Evolutionary conservation across 2,113 vertebrate species (phyloP), one percentile per base, ranked within the genome.

Genomic region (Python bivittatus): DNA sequence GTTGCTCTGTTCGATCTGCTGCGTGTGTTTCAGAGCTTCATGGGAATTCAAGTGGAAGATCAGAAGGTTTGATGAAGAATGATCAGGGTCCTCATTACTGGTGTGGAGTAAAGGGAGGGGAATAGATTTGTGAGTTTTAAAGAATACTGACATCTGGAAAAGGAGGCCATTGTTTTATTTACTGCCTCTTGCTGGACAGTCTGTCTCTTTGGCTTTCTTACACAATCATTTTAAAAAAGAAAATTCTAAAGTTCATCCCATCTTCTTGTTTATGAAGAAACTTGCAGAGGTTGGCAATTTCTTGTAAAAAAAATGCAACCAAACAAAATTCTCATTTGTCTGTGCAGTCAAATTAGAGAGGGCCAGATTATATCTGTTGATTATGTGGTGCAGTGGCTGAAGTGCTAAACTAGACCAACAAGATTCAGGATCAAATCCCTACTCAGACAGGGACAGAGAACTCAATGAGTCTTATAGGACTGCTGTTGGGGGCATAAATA

Each of bases 61-160:
- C 88, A 92, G 88, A 92, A 58, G 48, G 33, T 92, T 89, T 60
- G 44, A 89, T 89, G 17, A 92, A 84, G 68, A 83, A 88, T 33
- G 20, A 33, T 11, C 56, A 89, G 48, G 44, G 33, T 64, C 68
- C 54, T 79, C 17, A 10, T 38, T 79, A 79, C 15, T 38, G 91
- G 4, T 61, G 13, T 2, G 54, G 29, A 52, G 23, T 8, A 38
- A 20, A 6, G 20, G 29, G 44, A 53, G 9, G 7, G 8, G 23
- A 87, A 6, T 53, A 86, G 23, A 53, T 61, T 52, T 89, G 29
- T 11, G 58, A 52, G 57, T 52, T 33, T 61, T 84, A 33, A 61
- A 84, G 6, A 44, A 15, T 33, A 48, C 53, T n/a, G 23, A 44
- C 4, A 84, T 85, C 79, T 91, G 79, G 79, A 91, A 84, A 85